These are phyloP conservation scores for Stenotaenia linearis DNA, from an alignment of 2,888 invertebrate species.

Conservation along the genomic window DNA sequence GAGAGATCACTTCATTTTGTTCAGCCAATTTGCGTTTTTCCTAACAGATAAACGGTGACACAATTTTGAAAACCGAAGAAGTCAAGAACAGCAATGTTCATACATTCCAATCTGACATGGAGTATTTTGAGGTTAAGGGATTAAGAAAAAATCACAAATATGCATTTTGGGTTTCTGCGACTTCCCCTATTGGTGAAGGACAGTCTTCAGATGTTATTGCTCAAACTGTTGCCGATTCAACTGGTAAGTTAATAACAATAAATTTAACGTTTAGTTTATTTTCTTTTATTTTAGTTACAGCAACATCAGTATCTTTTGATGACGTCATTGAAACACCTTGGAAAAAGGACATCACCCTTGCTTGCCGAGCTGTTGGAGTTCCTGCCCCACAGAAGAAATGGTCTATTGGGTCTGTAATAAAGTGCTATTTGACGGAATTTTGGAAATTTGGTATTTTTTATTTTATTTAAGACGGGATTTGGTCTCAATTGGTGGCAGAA, in stretches of 20 bases:
- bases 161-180: background rate
- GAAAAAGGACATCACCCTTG: constrained; percentile 30
- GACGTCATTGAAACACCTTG: constrained; percentile 31
- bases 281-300: constrained; percentile 29
- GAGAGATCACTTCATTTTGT: too few species aligned
- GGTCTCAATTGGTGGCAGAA: background rate
- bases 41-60: background rate
- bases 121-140: background rate
- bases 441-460: background rate
- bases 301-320: constrained; percentile 33
- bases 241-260: too few species aligned
- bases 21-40: background rate
- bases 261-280: background rate
- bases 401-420: background rate
- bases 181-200: background rate
- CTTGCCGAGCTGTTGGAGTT: constrained; percentile 32
- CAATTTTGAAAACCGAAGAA: background rate
- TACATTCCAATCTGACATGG: background rate
- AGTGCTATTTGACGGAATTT: background rate
- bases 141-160: background rate
- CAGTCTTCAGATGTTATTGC: background rate
- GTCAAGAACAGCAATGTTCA: background rate
- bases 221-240: background rate
- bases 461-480: background rate
- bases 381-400: constrained; percentile 33